Conservation (phyloP, 2,888 invertebrate genomes). For the Esperia sulphurella region DNA sequence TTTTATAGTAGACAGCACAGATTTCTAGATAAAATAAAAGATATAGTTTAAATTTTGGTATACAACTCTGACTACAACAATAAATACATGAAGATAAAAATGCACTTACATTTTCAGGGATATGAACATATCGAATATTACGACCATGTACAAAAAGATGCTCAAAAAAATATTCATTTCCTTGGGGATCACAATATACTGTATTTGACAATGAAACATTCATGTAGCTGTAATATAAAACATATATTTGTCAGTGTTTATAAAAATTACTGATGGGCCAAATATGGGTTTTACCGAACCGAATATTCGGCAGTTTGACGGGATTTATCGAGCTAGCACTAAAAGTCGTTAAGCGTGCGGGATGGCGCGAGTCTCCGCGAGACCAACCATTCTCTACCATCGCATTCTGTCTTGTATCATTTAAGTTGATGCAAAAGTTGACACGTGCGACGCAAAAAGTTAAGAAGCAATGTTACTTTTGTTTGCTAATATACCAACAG, state of each 20-base stretch:
- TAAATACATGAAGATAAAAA: not conserved
- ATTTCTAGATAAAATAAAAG: constrained; percentile 52
- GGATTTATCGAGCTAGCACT: too few relatives aligned
- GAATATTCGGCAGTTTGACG: too few relatives aligned
- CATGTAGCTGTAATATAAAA: constrained; percentile 77
- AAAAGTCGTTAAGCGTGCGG: too few relatives aligned
- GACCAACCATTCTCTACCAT: too few relatives aligned
- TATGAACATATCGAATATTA: constrained; percentile 84
- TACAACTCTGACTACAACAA: not conserved
- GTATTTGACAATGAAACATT: constrained; percentile 82
- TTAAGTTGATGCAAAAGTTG: too few relatives aligned
- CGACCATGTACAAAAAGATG: constrained; percentile 81
- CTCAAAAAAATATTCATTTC: constrained; percentile 79
- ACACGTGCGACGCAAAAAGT: too few relatives aligned
- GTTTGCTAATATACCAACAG: too few relatives aligned
- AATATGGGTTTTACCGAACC: too few relatives aligned
- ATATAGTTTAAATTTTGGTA: not conserved
- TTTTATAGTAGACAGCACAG: constrained; percentile 70
- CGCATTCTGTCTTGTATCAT: too few relatives aligned
- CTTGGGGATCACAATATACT: constrained; percentile 81
- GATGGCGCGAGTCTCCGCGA: too few relatives aligned
- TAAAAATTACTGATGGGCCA: too few relatives aligned
- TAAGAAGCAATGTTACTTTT: too few relatives aligned
- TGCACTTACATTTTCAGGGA: constrained; percentile 76
- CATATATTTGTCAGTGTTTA: not conserved